Evolutionary conservation across 1,140 invertebrate species (phyloP).

Genomic region (Aradophagus sp.): DNA sequence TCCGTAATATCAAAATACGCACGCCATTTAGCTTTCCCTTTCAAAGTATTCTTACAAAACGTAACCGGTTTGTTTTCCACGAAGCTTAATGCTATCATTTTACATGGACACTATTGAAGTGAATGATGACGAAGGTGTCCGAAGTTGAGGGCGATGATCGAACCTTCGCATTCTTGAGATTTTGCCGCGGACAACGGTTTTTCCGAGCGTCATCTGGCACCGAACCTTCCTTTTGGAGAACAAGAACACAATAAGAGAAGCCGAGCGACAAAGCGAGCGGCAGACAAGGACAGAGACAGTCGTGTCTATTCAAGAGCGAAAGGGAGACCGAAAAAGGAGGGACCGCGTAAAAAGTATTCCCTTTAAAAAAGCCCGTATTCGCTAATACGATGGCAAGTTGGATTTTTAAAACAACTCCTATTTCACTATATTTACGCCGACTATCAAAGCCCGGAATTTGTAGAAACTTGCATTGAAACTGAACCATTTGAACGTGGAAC

Average conservation of each 20-base stretch:
- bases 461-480: too few species aligned
- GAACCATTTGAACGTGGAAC: too few species aligned
- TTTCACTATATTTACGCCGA: too few species aligned
- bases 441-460: too few species aligned
- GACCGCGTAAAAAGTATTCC: too few species aligned
- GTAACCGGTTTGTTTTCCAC: slow-evolving; percentile 40
- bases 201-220: slow-evolving; percentile 59
- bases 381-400: too few species aligned
- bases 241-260: slow-evolving; percentile 1
- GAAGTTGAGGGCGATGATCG: slow-evolving; percentile 14
- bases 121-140: slow-evolving; percentile 32
- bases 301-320: too few species aligned
- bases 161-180: slow-evolving; percentile 57
- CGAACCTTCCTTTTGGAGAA: slow-evolving; percentile 20
- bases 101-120: slow-evolving; percentile 33
- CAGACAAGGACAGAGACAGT: neutral
- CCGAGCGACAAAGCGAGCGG: neutral
- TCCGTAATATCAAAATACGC: too few species aligned
- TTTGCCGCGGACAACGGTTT: slow-evolving; percentile 42
- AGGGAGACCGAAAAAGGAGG: too few species aligned
- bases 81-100: slow-evolving; percentile 30
- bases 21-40: slow-evolving; percentile 23
- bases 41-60: slow-evolving; percentile 10
- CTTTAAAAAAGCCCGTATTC: too few species aligned
- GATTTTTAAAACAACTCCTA: too few species aligned